Conservation (phyloP, 2,797 vertebrate genomes). For the Labeo calbasu region DNA sequence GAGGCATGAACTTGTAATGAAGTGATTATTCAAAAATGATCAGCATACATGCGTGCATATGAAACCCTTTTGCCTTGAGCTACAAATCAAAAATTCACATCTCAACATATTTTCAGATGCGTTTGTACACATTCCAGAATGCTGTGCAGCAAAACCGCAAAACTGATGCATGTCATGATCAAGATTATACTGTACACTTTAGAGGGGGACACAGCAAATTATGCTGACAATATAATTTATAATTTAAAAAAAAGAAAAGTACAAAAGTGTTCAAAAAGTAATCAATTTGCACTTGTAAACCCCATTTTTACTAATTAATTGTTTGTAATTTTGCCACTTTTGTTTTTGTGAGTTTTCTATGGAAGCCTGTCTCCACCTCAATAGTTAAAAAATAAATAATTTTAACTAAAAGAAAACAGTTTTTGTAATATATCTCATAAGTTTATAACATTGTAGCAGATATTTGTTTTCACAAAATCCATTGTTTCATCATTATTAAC, state of each 20-base stretch:
- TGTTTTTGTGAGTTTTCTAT: no score
- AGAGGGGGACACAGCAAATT: background rate
- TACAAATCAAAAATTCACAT: constrained; percentile 72
- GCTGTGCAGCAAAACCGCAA: background rate
- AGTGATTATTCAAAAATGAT: constrained; percentile 83
- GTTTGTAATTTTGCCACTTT: no score
- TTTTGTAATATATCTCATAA: no score
- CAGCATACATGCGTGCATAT: constrained; percentile 72
- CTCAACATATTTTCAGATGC: constrained; percentile 70
- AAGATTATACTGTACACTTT: background rate
- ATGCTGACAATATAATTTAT: background rate
- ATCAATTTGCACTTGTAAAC: no score
- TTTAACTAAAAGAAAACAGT: no score
- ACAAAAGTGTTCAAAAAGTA: no score
- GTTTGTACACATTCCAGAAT: constrained; percentile 51
- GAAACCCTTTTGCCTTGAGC: constrained; percentile 72
- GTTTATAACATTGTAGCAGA: no score
- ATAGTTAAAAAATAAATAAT: no score
- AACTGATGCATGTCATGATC: background rate
- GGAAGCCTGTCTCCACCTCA: no score
- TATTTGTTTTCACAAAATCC: background rate
- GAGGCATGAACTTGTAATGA: constrained; percentile 80
- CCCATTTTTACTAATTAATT: no score
- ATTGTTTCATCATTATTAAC: background rate
- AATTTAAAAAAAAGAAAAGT: background rate